Evolutionary conservation across 2,113 vertebrate genomes (phyloP).

Genomic region (Oreochromis spilurus): DNA sequence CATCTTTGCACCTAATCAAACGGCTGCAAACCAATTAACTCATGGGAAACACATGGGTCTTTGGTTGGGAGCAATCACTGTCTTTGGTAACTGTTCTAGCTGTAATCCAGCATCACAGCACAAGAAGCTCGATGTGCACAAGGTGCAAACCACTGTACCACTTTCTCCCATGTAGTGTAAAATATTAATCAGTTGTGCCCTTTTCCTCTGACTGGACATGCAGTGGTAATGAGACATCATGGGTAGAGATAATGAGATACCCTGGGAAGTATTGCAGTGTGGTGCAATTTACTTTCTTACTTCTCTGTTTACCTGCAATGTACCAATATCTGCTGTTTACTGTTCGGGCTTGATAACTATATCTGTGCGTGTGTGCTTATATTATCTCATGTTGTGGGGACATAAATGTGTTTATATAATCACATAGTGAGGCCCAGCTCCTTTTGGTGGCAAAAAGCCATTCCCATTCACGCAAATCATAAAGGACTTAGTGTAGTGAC

Average conservation of each 20-base stretch:
- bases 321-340: background rate
- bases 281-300: slow-evolving; percentile 26
- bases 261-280: slow-evolving; percentile 28
- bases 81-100: background rate
- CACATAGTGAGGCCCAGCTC: background rate
- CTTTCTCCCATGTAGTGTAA: slow-evolving; percentile 25
- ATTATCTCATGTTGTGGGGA: background rate
- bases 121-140: background rate
- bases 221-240: slow-evolving; percentile 54
- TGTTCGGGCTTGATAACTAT: background rate
- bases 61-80: background rate
- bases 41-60: background rate
- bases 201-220: slow-evolving; percentile 58
- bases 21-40: background rate
- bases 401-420: background rate
- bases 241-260: slow-evolving; percentile 61
- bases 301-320: background rate
- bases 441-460: background rate
- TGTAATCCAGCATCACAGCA: background rate
- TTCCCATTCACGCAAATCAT: background rate
- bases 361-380: background rate
- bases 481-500: background rate
- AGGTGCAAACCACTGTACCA: background rate
- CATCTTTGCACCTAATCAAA: background rate
- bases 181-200: slow-evolving; percentile 61